These are phyloP conservation scores for Pholis gunnellus DNA, from an alignment of 2,113 vertebrate genomes.

Conservation along the genomic window DNA sequence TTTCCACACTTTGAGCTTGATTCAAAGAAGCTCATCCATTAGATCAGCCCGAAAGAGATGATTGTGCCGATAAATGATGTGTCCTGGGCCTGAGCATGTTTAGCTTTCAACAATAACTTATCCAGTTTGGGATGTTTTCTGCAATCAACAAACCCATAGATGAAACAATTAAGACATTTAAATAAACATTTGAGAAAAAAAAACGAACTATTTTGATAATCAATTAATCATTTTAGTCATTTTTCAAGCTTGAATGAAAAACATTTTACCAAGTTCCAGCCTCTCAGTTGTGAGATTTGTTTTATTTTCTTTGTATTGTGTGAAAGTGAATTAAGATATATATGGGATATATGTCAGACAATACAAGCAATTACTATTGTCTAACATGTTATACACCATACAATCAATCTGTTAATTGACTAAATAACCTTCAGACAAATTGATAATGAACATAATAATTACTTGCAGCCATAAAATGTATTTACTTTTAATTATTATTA, in stretches of 20 bases:
- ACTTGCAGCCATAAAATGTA: background rate
- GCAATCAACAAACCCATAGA: background rate
- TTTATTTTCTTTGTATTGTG: constrained; percentile 14
- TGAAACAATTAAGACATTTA: background rate
- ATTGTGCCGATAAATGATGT: constrained; percentile 13
- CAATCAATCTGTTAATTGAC: background rate
- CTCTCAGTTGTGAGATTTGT: background rate
- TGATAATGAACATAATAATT: background rate
- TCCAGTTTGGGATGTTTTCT: background rate
- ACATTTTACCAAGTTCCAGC: background rate
- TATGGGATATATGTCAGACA: background rate
- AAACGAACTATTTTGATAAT: background rate
- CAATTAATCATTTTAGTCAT: background rate
- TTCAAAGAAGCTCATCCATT: constrained; percentile 58
- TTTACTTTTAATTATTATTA: background rate
- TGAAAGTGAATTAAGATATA: background rate
- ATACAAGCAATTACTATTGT: background rate
- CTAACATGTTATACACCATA: background rate
- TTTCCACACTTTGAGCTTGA: constrained; percentile 64
- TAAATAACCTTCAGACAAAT: background rate
- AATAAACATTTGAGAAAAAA: background rate
- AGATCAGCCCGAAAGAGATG: constrained; percentile 28
- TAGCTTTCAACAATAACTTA: background rate
- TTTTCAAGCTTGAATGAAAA: background rate
- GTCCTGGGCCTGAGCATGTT: background rate